These are phyloP conservation scores for Drosophila pseudotalamancana DNA, from an alignment of 2,888 invertebrate species.

Conservation along the genomic window DNA sequence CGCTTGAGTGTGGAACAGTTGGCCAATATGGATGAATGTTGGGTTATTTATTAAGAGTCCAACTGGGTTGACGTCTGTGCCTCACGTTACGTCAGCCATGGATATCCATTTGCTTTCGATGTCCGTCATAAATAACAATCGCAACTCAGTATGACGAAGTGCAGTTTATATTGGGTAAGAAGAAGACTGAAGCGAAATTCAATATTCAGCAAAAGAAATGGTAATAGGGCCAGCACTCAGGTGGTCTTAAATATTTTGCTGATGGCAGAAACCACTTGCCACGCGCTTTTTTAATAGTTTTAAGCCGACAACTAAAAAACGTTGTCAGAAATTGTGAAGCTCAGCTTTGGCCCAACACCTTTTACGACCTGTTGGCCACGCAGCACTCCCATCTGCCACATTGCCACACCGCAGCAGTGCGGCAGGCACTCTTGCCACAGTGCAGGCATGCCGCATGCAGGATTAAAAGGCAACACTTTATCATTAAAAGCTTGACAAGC, in stretches of 20 bases:
- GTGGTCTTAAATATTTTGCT: constrained; percentile 5
- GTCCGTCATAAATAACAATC: constrained; percentile 70
- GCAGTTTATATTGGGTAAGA: constrained; percentile 35
- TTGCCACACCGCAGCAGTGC: constrained; percentile 34
- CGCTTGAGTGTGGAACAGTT: not conserved
- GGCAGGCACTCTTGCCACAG: constrained; percentile 50
- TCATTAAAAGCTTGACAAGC: constrained; percentile 72
- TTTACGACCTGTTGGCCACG: constrained; percentile 5
- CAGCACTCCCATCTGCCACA: not conserved
- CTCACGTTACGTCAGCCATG: constrained; percentile 43
- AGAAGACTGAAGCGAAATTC: constrained; percentile 22
- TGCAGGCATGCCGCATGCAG: constrained; percentile 46
- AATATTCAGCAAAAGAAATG: not conserved
- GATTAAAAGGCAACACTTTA: constrained; percentile 75
- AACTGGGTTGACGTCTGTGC: constrained; percentile 48
- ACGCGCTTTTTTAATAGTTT: constrained; percentile 59
- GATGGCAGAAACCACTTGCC: constrained; percentile 33
- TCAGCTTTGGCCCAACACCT: constrained; percentile 51
- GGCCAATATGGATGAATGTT: not conserved
- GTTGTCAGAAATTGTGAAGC: constrained; percentile 40
- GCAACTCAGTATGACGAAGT: not conserved
- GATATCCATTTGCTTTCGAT: constrained; percentile 59
- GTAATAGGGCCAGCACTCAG: not conserved
- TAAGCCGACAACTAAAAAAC: constrained; percentile 49
- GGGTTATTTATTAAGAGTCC: constrained; percentile 8